Conservation (phyloP, 1,140 invertebrate species). For the Nasonia giraulti region DNA sequence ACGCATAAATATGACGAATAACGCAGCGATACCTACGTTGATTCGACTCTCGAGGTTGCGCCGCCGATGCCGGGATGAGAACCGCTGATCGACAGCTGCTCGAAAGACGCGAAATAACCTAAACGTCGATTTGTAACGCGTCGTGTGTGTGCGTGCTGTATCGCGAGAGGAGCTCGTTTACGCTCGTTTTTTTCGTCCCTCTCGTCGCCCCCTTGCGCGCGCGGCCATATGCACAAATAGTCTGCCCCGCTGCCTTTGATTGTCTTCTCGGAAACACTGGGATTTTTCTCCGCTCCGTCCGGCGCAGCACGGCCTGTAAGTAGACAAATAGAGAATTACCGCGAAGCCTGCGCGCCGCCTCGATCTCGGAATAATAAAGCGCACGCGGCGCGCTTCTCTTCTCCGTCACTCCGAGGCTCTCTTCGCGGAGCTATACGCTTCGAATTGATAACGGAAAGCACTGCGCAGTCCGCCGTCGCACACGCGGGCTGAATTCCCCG, state of each 20-base stretch:
- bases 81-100: constrained; percentile 69
- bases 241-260: constrained; percentile 61
- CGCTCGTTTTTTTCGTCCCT: constrained; percentile 51
- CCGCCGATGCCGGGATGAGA: constrained; percentile 57
- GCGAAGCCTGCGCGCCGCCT: constrained; percentile 51
- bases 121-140: constrained; percentile 55
- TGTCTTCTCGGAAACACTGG: constrained; percentile 67
- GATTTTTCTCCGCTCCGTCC: constrained; percentile 53
- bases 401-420: constrained; percentile 4
- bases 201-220: neutral
- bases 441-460: neutral
- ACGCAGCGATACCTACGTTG: neutral
- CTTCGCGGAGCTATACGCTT: neutral
- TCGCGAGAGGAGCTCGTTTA: constrained; percentile 59
- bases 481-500: neutral
- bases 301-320: constrained; percentile 37
- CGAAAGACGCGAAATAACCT: constrained; percentile 64
- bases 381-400: neutral
- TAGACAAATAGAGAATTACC: constrained; percentile 63
- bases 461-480: neutral
- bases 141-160: constrained; percentile 6
- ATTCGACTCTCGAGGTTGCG: neutral
- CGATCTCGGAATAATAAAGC: constrained; percentile 49
- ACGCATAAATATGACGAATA: neutral
- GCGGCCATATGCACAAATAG: constrained; percentile 61